These are phyloP conservation scores for Helleia helle DNA, from an alignment of 2,888 invertebrate genomes.

Conservation along the genomic window DNA sequence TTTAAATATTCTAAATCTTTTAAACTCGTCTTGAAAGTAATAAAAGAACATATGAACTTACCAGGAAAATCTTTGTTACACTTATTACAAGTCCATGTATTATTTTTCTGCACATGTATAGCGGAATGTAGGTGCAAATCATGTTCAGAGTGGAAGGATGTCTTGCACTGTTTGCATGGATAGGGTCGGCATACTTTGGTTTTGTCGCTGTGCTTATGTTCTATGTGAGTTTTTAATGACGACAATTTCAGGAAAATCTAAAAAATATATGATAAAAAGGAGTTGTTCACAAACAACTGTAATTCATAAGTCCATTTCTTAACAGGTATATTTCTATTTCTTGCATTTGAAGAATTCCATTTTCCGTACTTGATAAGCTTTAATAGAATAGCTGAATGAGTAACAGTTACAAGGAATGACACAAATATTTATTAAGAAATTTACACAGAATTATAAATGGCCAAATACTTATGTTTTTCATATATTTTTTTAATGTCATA, in stretches of 20 bases:
- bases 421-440: too few species aligned
- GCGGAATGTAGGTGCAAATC: conserved; percentile 64
- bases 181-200: conserved; percentile 16
- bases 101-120: conserved; percentile 42
- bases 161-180: conserved; percentile 55
- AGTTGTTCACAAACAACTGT: background rate
- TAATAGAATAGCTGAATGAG: too few species aligned
- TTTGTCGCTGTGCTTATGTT: conserved; percentile 25
- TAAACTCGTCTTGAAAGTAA: too few species aligned
- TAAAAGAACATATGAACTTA: background rate
- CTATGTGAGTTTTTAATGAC: conserved; percentile 33
- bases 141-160: conserved; percentile 52
- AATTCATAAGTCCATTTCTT: too few species aligned
- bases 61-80: conserved; percentile 49
- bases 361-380: too few species aligned
- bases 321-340: too few species aligned
- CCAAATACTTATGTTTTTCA: too few species aligned
- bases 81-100: conserved; percentile 49
- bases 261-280: conserved; percentile 18
- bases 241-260: conserved; percentile 41
- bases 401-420: too few species aligned
- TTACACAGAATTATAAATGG: too few species aligned
- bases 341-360: too few species aligned
- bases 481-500: too few species aligned
- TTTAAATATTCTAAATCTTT: too few species aligned